These are phyloP conservation scores for Zaprionus lineosus DNA, from an alignment of 2,888 invertebrate species.

Conservation along the genomic window DNA sequence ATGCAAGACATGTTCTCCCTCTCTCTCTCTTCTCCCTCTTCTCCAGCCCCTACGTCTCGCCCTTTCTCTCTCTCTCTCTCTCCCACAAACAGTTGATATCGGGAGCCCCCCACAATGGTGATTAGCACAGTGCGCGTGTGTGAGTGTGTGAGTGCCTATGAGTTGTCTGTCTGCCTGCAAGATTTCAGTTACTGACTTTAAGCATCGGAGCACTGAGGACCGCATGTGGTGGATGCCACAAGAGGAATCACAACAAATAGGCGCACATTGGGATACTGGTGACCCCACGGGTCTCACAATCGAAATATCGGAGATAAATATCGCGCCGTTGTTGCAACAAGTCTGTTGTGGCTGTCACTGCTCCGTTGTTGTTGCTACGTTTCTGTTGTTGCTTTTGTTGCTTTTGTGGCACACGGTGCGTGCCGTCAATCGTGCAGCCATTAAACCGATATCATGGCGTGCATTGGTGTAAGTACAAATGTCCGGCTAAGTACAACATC, in stretches of 20 bases:
- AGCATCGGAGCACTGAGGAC: no score
- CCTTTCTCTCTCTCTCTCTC: no score
- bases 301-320: constrained; percentile 62
- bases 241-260: constrained; percentile 18
- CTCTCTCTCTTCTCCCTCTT: no score
- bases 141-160: not conserved
- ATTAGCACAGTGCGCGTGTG: constrained; percentile 22
- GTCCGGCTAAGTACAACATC: constrained; percentile 72
- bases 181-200: constrained; percentile 3
- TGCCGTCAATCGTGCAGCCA: constrained; percentile 72
- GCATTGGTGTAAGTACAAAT: constrained; percentile 71
- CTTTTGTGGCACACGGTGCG: constrained; percentile 48
- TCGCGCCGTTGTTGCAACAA: constrained; percentile 46
- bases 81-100: constrained; percentile 27
- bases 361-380: not conserved
- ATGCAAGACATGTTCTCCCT: not conserved
- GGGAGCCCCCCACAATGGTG: constrained; percentile 25
- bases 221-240: constrained; percentile 31
- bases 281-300: constrained; percentile 44
- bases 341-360: no score
- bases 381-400: not conserved
- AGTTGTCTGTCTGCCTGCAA: constrained; percentile 23
- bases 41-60: no score
- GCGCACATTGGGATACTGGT: constrained; percentile 7
- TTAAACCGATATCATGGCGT: constrained; percentile 79